Percentiles rank a stretch among this genome's conserved stretches.
Conservation (phyloP, 1,140 invertebrate species). For the Hycleus phaleratus region DNA sequence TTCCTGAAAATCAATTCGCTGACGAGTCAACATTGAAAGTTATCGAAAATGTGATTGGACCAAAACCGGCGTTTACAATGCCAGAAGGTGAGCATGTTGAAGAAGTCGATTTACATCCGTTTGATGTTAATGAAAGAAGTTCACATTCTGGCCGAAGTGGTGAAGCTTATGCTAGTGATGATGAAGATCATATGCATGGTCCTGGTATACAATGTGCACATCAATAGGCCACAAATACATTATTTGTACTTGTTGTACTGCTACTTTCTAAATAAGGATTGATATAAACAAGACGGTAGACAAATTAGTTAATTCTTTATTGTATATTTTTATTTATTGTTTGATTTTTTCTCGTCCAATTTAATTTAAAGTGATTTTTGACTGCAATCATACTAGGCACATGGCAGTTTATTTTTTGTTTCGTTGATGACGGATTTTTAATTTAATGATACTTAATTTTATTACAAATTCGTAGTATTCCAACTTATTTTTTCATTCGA, state of each 20-base stretch:
- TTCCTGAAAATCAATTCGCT: constrained; percentile 76
- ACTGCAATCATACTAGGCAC: too few species aligned
- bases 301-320: too few species aligned
- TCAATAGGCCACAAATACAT: constrained; percentile 42
- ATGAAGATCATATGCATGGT: constrained; percentile 53
- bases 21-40: constrained; percentile 51
- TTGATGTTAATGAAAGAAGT: constrained; percentile 49
- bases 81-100: constrained; percentile 70
- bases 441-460: too few species aligned
- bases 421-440: too few species aligned
- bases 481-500: too few species aligned
- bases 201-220: constrained; percentile 62
- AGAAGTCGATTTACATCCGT: constrained; percentile 74
- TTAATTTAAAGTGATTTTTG: too few species aligned
- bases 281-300: not conserved
- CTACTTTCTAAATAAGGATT: constrained; percentile 40
- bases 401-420: too few species aligned
- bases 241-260: constrained; percentile 28
- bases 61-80: constrained; percentile 55
- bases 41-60: constrained; percentile 55
- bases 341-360: too few species aligned
- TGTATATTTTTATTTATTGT: too few species aligned
- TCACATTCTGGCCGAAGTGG: constrained; percentile 43
- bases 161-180: constrained; percentile 61
- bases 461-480: too few species aligned